Conservation (phyloP, 2,888 invertebrate genomes). For the Pachydiplax longipennis region DNA sequence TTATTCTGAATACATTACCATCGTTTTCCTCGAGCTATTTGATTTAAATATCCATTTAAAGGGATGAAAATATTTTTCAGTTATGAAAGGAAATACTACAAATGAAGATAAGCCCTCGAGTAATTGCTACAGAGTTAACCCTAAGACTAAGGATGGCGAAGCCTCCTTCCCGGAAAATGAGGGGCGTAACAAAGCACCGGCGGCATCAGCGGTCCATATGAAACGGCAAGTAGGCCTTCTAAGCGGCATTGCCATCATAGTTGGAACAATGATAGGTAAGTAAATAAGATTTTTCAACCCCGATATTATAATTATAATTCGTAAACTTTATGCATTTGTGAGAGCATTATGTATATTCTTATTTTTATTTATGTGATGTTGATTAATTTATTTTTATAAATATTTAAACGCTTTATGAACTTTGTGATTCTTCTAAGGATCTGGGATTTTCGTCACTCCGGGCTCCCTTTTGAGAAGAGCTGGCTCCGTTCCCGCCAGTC, state of each 20-base stretch:
- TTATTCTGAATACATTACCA: too few species aligned
- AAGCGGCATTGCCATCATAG: constrained; percentile 37
- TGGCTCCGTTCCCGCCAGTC: constrained; percentile 59
- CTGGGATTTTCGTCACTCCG: constrained; percentile 62
- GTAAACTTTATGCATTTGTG: background rate
- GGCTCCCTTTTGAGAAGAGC: constrained; percentile 58
- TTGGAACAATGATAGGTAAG: constrained; percentile 44
- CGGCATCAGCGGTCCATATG: constrained; percentile 20
- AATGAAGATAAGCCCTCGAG: background rate
- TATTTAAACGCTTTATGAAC: background rate
- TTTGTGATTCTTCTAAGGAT: constrained; percentile 52
- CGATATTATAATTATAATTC: background rate
- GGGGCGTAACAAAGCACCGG: background rate
- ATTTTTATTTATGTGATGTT: background rate
- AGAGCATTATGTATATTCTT: background rate
- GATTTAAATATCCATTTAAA: background rate
- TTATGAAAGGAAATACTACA: constrained; percentile 3
- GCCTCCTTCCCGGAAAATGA: background rate
- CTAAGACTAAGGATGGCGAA: background rate
- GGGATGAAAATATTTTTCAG: background rate
- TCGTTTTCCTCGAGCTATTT: background rate
- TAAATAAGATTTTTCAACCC: too few species aligned
- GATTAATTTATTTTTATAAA: background rate
- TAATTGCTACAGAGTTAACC: background rate
- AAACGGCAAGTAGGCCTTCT: constrained; percentile 37